A percentile compares a stretch with the other conserved stretches of the same genome.
Evolutionary conservation across 2,888 invertebrate species (phyloP).

Genomic region (Zygogramma bicolorata): DNA sequence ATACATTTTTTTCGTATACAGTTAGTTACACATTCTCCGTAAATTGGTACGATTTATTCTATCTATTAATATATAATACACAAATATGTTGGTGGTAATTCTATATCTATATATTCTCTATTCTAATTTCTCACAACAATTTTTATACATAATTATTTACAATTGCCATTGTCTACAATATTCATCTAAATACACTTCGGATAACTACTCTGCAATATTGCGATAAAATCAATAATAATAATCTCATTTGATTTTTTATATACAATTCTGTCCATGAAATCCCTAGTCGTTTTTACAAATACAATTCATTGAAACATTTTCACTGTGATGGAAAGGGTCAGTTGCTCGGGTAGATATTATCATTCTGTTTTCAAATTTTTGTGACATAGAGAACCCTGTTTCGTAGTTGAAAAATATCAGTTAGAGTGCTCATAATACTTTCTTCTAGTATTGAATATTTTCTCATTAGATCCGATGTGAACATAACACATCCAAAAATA

Average conservation of each 20-base stretch:
- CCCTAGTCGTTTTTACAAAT: background rate
- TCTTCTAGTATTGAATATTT: too few species aligned
- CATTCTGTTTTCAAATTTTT: too few species aligned
- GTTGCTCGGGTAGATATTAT: too few species aligned
- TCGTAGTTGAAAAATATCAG: too few species aligned
- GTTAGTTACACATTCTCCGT: constrained; percentile 26
- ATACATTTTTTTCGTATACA: constrained; percentile 35
- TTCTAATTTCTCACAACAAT: constrained; percentile 33
- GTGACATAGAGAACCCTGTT: too few species aligned
- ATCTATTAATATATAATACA: constrained; percentile 14
- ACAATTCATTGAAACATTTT: background rate
- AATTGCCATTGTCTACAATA: constrained; percentile 19
- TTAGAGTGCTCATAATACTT: too few species aligned
- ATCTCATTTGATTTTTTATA: background rate
- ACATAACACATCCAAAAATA: too few species aligned
- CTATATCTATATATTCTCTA: constrained; percentile 25
- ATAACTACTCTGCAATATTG: background rate
- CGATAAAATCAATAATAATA: background rate
- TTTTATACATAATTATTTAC: constrained; percentile 43
- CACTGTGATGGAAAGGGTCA: background rate
- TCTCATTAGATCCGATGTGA: too few species aligned
- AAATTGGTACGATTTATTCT: constrained; percentile 27
- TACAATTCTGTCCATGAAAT: background rate
- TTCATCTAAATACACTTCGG: background rate
- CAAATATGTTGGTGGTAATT: constrained; percentile 20